Percentiles rank a stretch among this genome's conserved stretches.
Conservation (phyloP, 2,797 vertebrate genomes). For the Potorous gilbertii region DNA sequence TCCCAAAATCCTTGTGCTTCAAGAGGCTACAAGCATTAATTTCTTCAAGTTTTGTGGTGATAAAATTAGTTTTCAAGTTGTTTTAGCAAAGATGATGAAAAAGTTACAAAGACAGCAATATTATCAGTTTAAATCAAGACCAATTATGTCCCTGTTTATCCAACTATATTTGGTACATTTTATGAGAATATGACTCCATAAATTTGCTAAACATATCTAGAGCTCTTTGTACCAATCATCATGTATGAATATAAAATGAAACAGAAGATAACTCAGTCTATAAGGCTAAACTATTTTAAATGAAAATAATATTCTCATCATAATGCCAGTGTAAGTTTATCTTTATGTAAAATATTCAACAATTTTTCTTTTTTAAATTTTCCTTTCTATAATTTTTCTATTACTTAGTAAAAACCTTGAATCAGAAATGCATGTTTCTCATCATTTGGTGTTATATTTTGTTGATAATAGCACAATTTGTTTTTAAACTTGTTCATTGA, state of each 20-base stretch:
- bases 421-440: not conserved
- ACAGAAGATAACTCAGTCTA: not conserved
- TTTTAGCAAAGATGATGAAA: not conserved
- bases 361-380: not conserved
- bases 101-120: not conserved
- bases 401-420: not conserved
- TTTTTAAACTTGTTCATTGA: not conserved
- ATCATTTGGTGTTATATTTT: not conserved
- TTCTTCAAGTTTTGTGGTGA: not conserved
- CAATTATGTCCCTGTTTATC: not conserved
- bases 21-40: not conserved
- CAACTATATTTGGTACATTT: not conserved
- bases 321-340: not conserved
- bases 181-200: not conserved
- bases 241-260: not conserved
- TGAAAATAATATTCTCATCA: not conserved
- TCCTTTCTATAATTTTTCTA: not conserved
- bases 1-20: not conserved
- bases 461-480: not conserved
- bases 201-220: not conserved
- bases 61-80: not conserved
- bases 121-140: not conserved
- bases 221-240: not conserved
- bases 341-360: not conserved
- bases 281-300: not conserved